Percentiles rank a stretch among this genome's conserved stretches.
Conservation (phyloP, 2,797 vertebrate genomes). For the Trachurus trachurus region DNA sequence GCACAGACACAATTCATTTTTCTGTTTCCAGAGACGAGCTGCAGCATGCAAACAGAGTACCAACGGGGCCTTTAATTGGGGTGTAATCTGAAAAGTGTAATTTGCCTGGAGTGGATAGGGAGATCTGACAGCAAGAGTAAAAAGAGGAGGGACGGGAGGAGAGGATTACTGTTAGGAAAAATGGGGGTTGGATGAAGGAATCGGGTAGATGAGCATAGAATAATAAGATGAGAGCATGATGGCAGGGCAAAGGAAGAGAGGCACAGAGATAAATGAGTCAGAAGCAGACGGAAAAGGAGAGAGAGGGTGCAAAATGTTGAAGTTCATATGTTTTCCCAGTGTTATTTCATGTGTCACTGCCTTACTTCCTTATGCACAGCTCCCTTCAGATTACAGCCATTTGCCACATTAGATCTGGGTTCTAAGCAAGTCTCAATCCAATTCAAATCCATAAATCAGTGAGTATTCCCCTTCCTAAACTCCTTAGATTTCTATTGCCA, state of each 20-base stretch:
- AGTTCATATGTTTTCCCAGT: constrained; percentile 30
- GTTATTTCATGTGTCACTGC: constrained; percentile 33
- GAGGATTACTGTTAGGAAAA: constrained; percentile 64
- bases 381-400: constrained; percentile 66
- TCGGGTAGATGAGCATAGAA: constrained; percentile 40
- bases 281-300: constrained; percentile 17
- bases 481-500: constrained; percentile 76
- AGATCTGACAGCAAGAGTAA: constrained; percentile 75
- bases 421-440: constrained; percentile 65
- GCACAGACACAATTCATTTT: constrained; percentile 42
- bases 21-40: constrained; percentile 53
- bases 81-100: constrained; percentile 78
- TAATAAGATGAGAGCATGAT: constrained; percentile 51
- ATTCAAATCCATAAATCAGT: constrained; percentile 81
- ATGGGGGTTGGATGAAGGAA: constrained; percentile 22
- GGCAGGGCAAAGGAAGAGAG: constrained; percentile 28
- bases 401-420: constrained; percentile 65
- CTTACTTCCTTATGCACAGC: constrained; percentile 21
- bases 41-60: constrained; percentile 56
- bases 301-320: constrained; percentile 7
- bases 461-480: constrained; percentile 70
- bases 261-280: constrained; percentile 34
- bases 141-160: constrained; percentile 49
- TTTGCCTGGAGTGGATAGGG: constrained; percentile 80
- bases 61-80: constrained; percentile 80